Evolutionary conservation across 2,888 invertebrate genomes (phyloP), one percentile per base, ranked within the genome.

Genomic region (Dynastes hyllus): DNA sequence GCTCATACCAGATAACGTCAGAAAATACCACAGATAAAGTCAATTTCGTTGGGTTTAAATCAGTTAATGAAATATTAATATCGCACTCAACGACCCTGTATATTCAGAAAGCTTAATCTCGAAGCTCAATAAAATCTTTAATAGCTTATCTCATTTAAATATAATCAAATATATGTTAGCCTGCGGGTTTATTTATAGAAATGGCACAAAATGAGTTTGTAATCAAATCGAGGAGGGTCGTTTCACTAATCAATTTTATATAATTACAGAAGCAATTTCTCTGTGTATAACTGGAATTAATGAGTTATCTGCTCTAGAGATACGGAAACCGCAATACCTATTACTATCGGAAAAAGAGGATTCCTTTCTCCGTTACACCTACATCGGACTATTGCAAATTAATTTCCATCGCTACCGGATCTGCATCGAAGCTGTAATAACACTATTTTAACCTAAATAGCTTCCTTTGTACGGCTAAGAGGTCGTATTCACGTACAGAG

Each of bases 231-330:
- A 45, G 50, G 16, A 61, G 61, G 73, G 73, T 75, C 73, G 27
- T 27, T 29, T 63, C 32, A 50, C 61, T 61, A 45, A 75, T 75
- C 73, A 61, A 61, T 75, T 75, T 75, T 75, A 37, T 37, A 37
- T 37, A 75, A 75, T 75, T 75, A 75, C 63, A 45, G 61, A 75
- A 75, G 61, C 73, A 61, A 61, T 75, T 75, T 61, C 73, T 75
- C 73, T 61, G 61, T 75, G 58, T 75, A 45, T 73, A 53, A 61
- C 61, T 32, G 27, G 61, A 75, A 63, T 75, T 61, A 75, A 75
- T 75, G 61, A 45, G 73, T 27, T 61, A 51, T 27, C 27, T 6
- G 27, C 8, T 32, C 32, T 13, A 9, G 29, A 37, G 61, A 29
- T 29, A 63, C 63, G 63, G 29, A 29, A 63, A 63, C 63, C 63